Evolutionary conservation across 23 tunicate species (phyloP), one percentile per base, ranked within the genome.

Genomic region (Trididemnum miniatum): DNA sequence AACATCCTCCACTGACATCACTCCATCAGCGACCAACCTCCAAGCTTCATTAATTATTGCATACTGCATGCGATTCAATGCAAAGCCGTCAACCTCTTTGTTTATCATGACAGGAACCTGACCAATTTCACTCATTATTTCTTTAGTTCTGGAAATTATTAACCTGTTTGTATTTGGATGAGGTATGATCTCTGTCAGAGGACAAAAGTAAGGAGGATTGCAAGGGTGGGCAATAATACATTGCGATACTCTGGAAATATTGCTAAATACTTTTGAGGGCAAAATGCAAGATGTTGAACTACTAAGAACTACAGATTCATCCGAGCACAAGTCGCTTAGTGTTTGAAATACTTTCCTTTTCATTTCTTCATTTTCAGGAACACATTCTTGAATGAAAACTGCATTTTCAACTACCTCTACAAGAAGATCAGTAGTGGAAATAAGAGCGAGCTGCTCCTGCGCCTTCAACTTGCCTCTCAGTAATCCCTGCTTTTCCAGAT

Each of bases 151-250:
- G 34, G 80, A 24, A 22, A 80, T 80, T 0, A 72, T 74, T 22
- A 20, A 64, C 26, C 44, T 50, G 20, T 76, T 39, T 7, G 99
- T 95, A 35, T 95, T 32, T 59, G 90, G 89, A 60, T 95, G 99
- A 37, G 99, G 99, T 30, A 95, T 80, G 57, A 95, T 89, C 49
- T 95, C 99, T 20, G 94, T 89, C 0, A 95, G 71, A 33, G 99
- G 99, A 64, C 95, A 89, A 26, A 75, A 72, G 32, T 94, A 85
- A 25, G 99, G 99, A 0, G 99, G 99, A 59, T 95, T 95, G 85
- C 92, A 87, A n/a, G 99, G 99, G 65, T 95, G 99, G 0, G 91
- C 86, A 59, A 95, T 66, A 1, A 95, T 95, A 34, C 95, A 95
- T 51, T 95, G 92, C 12, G 83, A 35, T 0, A 85, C 87, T 65